These are phyloP conservation scores for Babylonia areolata DNA, from an alignment of 1,140 invertebrate genomes.

Conservation along the genomic window DNA sequence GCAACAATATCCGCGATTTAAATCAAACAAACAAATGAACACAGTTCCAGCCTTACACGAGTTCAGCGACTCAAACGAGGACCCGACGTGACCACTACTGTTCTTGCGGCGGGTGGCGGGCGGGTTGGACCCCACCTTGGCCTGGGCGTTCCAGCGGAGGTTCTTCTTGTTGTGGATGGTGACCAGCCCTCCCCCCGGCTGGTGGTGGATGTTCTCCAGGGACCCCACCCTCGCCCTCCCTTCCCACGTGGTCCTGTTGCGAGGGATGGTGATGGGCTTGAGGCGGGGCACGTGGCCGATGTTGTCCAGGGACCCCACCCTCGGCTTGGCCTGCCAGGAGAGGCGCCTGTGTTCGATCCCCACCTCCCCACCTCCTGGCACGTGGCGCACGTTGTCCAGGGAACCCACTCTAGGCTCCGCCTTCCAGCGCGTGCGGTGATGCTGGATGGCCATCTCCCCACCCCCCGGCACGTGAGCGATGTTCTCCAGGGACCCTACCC, in stretches of 20 bases:
- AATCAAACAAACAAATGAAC: too few relatives aligned
- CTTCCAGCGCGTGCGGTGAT: slow-evolving; percentile 51
- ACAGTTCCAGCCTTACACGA: background rate
- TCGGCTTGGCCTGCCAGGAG: slow-evolving; percentile 63
- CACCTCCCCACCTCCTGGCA: slow-evolving; percentile 64
- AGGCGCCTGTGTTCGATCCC: slow-evolving; percentile 60
- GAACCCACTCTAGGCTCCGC: slow-evolving; percentile 61
- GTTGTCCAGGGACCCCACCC: slow-evolving; percentile 70
- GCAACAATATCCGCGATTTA: too few relatives aligned
- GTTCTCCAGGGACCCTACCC: slow-evolving; percentile 69
- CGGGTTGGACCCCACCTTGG: slow-evolving; percentile 61
- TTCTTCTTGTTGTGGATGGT: slow-evolving; percentile 57
- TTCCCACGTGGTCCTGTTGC: slow-evolving; percentile 49
- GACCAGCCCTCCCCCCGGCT: slow-evolving; percentile 66
- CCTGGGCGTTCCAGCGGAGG: slow-evolving; percentile 60
- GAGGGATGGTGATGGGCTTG: slow-evolving; percentile 56
- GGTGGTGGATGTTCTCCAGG: slow-evolving; percentile 64
- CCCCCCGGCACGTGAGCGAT: slow-evolving; percentile 60
- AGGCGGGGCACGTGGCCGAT: slow-evolving; percentile 58
- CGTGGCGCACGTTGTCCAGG: slow-evolving; percentile 64
- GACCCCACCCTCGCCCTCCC: slow-evolving; percentile 63
- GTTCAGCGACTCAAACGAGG: slow-evolving; percentile 39
- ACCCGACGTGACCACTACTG: background rate
- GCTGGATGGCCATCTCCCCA: slow-evolving; percentile 60
- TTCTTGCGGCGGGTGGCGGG: slow-evolving; percentile 34